These are phyloP conservation scores for Conopomorpha cramerella DNA, from an alignment of 1,140 invertebrate genomes.

Conservation along the genomic window DNA sequence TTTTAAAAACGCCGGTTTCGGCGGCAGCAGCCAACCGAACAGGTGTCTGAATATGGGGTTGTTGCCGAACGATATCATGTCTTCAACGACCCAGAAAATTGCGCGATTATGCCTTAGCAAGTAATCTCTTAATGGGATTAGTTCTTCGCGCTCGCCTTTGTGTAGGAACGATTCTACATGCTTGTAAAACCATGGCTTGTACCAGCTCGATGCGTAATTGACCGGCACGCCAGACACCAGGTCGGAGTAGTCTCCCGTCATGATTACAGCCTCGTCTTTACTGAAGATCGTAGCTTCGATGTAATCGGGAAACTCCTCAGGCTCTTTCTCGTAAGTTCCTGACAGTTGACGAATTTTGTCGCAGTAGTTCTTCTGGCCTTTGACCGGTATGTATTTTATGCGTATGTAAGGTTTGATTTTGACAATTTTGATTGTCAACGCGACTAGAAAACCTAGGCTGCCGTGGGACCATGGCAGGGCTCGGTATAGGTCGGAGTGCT, in stretches of 20 bases:
- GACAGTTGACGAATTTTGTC: slow-evolving; percentile 61
- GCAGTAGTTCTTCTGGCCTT: slow-evolving; percentile 67
- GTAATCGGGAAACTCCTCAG: slow-evolving; percentile 73
- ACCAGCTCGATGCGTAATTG: slow-evolving; percentile 76
- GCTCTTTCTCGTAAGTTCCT: slow-evolving; percentile 53
- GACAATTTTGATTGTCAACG: slow-evolving; percentile 76
- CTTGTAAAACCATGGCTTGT: slow-evolving; percentile 87
- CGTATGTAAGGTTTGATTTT: slow-evolving; percentile 70
- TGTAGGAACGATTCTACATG: slow-evolving; percentile 68
- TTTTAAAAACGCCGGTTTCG: slow-evolving; percentile 83
- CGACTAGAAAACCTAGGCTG: slow-evolving; percentile 79
- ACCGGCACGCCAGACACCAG: slow-evolving; percentile 48
- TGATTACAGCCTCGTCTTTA: slow-evolving; percentile 72
- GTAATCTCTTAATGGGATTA: slow-evolving; percentile 80
- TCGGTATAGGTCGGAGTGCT: slow-evolving; percentile 75
- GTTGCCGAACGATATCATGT: slow-evolving; percentile 88
- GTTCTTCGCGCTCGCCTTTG: slow-evolving; percentile 62
- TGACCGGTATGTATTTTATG: slow-evolving; percentile 73
- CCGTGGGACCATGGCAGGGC: slow-evolving; percentile 84
- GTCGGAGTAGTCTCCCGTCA: slow-evolving; percentile 67
- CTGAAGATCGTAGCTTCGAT: slow-evolving; percentile 78
- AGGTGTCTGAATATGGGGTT: slow-evolving; percentile 72
- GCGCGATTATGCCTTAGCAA: slow-evolving; percentile 79
- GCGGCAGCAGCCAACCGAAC: slow-evolving; percentile 80
- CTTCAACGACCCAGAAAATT: slow-evolving; percentile 83